phyloP scores from a whole-genome alignment of 2,797 vertebrate species.

The Molossus alvarezi region DNA sequence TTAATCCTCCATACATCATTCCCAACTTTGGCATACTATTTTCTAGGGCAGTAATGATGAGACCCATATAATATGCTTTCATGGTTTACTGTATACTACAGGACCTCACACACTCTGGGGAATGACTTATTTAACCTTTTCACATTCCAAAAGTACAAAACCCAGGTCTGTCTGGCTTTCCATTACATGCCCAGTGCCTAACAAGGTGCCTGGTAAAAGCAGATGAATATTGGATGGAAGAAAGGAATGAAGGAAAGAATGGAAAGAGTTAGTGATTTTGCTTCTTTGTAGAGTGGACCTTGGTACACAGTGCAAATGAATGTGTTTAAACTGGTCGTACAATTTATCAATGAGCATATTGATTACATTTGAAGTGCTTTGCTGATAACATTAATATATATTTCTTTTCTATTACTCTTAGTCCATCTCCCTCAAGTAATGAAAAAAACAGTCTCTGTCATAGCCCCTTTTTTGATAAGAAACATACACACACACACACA shows the following conservation, averaged over 20 bases:
- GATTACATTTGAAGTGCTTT: slow-evolving; percentile 6
- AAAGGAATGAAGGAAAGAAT: not conserved
- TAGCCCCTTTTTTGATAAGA: not conserved
- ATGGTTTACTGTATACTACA: not conserved
- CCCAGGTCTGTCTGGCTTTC: not conserved
- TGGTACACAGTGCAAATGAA: not conserved
- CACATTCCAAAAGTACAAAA: not conserved
- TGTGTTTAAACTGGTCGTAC: not conserved
- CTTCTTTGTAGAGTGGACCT: not conserved
- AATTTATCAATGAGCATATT: not conserved
- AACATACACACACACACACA: not conserved
- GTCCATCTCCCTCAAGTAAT: not conserved
- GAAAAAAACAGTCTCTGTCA: not conserved
- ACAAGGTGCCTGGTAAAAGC: not conserved
- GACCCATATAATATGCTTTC: not conserved
- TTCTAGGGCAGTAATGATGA: not conserved
- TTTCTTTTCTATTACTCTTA: slow-evolving; percentile 31
- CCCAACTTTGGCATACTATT: not conserved
- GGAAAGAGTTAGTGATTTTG: not conserved
- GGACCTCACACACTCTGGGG: not conserved
- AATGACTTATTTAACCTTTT: slow-evolving; percentile 1
- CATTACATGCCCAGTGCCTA: not conserved
- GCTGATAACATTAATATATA: not conserved
- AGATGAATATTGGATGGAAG: not conserved
- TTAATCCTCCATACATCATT: not conserved